phyloP scores from a whole-genome alignment of 1,140 invertebrate species.

The Campoletis sonorensis region DNA sequence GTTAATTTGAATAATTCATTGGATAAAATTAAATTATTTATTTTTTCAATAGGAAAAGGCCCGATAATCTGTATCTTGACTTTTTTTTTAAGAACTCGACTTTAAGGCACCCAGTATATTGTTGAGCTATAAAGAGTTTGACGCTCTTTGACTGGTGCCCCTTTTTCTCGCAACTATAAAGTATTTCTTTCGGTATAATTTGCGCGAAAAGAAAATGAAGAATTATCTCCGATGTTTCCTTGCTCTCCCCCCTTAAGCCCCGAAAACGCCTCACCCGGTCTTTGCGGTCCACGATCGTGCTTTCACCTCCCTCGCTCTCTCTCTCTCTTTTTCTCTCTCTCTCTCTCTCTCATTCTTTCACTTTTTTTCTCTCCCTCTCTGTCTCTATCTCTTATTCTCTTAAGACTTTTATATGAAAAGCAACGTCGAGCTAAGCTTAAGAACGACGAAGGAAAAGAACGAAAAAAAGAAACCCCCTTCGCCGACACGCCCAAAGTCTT shows the following conservation, averaged over 20 bases:
- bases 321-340: background rate
- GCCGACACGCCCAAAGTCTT: background rate
- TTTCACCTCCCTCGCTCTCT: slow-evolving; percentile 26
- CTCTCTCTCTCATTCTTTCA: no score
- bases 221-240: background rate
- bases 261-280: slow-evolving; percentile 13
- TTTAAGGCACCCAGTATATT: no score
- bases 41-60: no score
- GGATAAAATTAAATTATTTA: no score
- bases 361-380: background rate
- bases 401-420: no score
- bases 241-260: background rate
- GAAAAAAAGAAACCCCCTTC: background rate
- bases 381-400: no score
- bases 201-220: slow-evolving; percentile 7
- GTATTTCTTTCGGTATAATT: slow-evolving; percentile 11
- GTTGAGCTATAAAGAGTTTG: slow-evolving; percentile 13
- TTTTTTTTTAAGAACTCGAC: no score
- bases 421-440: no score
- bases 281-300: slow-evolving; percentile 32
- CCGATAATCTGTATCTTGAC: no score
- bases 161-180: slow-evolving; percentile 12
- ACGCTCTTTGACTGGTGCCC: background rate
- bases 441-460: background rate
- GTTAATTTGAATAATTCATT: no score